phyloP scores from a whole-genome alignment of 2,888 invertebrate genomes.

The Coleophora deauratella region DNA sequence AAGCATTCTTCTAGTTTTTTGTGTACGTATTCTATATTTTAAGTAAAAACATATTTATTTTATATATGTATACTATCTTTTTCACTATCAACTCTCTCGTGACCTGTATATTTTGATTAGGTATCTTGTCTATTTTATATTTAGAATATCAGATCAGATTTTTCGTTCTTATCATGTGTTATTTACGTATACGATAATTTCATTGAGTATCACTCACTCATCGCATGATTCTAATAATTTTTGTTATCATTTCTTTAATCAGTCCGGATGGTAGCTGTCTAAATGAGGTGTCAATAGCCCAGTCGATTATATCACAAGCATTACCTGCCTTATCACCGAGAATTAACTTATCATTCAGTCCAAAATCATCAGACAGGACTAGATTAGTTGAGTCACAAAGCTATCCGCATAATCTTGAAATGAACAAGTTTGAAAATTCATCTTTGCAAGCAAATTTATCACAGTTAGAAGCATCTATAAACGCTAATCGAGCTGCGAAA shows the following conservation, averaged over 20 bases:
- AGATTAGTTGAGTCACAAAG: conserved; percentile 52
- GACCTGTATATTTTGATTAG: too few species aligned
- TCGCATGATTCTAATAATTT: conserved; percentile 32
- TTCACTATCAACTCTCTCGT: too few species aligned
- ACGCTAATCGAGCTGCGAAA: conserved; percentile 18
- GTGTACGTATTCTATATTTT: conserved; percentile 10
- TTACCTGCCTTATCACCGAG: conserved; percentile 66
- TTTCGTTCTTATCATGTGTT: conserved; percentile 8
- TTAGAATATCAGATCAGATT: too few species aligned
- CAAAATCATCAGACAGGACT: conserved; percentile 62
- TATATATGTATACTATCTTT: too few species aligned
- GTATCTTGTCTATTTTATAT: too few species aligned
- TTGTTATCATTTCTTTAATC: conserved; percentile 25
- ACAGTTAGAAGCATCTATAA: conserved; percentile 42
- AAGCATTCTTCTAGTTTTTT: conserved; percentile 61
- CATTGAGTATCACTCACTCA: conserved; percentile 12
- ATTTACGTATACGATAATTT: conserved; percentile 3
- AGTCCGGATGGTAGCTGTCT: conserved; percentile 72
- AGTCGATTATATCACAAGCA: conserved; percentile 72
- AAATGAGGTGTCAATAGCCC: conserved; percentile 69
- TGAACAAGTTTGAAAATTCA: conserved; percentile 44
- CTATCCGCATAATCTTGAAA: conserved; percentile 44
- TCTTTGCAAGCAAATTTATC: conserved; percentile 40
- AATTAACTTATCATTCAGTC: conserved; percentile 56
- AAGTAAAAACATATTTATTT: too few species aligned